phyloP scores from a whole-genome alignment of 2,797 vertebrate genomes.

The Sylvia borin region DNA sequence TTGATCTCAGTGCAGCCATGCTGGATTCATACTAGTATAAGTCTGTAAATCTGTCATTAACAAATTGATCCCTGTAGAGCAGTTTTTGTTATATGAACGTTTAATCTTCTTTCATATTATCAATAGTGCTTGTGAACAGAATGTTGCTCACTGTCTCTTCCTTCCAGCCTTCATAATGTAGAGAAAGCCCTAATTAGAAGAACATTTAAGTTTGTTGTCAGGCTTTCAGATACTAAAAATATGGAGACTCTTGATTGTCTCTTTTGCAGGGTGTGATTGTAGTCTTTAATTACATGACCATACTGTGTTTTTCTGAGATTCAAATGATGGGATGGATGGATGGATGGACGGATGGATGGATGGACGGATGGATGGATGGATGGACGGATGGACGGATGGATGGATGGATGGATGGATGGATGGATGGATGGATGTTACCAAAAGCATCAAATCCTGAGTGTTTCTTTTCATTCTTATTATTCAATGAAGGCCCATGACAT shows the following conservation, averaged over 20 bases:
- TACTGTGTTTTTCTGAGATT: not conserved
- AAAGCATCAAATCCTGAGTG: not conserved
- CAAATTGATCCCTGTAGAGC: slow-evolving; percentile 34
- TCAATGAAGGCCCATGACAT: not conserved
- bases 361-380: not conserved
- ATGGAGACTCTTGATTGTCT: not conserved
- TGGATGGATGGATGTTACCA: not conserved
- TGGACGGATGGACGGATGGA: not conserved
- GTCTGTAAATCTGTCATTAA: slow-evolving; percentile 40
- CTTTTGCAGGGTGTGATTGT: not conserved
- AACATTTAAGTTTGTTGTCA: not conserved
- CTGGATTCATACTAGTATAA: slow-evolving; percentile 7
- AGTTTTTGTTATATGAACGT: slow-evolving; percentile 15
- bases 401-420: not conserved
- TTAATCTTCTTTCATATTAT: slow-evolving; percentile 19
- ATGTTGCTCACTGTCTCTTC: not conserved
- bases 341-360: not conserved
- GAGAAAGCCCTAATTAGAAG: not conserved
- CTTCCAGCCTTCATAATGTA: not conserved
- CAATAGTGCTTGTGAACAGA: not conserved
- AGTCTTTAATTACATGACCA: not conserved
- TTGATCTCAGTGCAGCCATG: slow-evolving; percentile 35
- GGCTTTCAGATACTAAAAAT: not conserved
- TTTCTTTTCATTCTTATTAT: not conserved
- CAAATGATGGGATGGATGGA: not conserved